phyloP scores from a whole-genome alignment of 2,888 invertebrate genomes.

The Meganola albula region DNA sequence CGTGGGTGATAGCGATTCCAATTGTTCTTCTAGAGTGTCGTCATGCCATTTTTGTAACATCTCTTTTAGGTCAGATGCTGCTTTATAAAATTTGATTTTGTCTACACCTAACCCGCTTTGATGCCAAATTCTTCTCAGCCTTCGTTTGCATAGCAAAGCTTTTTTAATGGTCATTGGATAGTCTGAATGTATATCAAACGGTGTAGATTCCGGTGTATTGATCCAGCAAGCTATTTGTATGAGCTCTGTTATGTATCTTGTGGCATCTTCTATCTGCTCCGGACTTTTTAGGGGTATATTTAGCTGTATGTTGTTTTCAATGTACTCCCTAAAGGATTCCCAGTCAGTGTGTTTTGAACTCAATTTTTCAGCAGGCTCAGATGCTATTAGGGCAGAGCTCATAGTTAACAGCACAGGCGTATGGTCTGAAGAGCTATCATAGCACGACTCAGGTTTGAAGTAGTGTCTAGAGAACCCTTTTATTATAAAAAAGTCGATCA shows the following conservation, averaged over 20 bases:
- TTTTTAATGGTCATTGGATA: background rate
- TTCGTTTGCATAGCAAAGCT: background rate
- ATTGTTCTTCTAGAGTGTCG: background rate
- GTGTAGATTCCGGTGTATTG: background rate
- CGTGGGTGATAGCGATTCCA: conserved; percentile 1
- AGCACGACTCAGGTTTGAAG: conserved; percentile 3
- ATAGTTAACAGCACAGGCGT: conserved; percentile 6
- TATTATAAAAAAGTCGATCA: conserved; percentile 11
- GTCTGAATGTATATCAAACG: background rate
- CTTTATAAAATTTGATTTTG: too few relatives aligned
- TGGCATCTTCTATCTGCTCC: conserved; percentile 16
- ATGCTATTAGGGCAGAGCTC: background rate
- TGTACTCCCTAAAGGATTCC: conserved; percentile 11
- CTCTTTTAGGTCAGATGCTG: too few relatives aligned
- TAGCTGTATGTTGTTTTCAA: conserved; percentile 11
- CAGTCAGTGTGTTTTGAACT: conserved; percentile 20
- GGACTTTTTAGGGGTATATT: conserved; percentile 13
- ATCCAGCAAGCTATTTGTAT: conserved; percentile 3
- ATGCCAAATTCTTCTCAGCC: background rate
- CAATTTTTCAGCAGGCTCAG: background rate
- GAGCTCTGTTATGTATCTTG: conserved; percentile 7
- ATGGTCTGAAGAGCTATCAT: conserved; percentile 6
- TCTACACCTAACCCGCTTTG: background rate
- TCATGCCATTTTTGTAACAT: background rate
- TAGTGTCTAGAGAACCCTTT: conserved; percentile 7